These are phyloP conservation scores for Agelastica alni DNA, from an alignment of 2,888 invertebrate genomes.

Conservation along the genomic window DNA sequence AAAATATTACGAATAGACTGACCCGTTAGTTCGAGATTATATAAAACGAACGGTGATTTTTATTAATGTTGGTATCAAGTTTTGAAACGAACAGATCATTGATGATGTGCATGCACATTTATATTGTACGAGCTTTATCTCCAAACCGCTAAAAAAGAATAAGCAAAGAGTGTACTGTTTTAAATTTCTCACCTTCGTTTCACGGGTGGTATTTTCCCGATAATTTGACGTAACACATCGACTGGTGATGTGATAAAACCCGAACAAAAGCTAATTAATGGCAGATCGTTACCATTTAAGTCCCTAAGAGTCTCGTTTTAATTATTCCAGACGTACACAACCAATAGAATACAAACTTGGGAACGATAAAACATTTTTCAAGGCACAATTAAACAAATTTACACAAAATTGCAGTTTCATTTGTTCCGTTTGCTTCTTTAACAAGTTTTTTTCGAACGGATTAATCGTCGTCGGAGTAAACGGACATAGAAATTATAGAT, in stretches of 20 bases:
- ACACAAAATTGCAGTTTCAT: conserved; percentile 12
- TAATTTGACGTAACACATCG: background rate
- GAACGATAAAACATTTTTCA: conserved; percentile 11
- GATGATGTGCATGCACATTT: no score
- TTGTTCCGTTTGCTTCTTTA: conserved; percentile 6
- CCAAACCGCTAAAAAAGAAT: no score
- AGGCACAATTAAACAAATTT: conserved; percentile 16
- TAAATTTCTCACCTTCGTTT: no score
- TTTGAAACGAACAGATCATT: no score
- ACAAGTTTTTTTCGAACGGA: conserved; percentile 9
- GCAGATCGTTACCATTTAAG: conserved; percentile 4
- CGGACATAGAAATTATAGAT: background rate
- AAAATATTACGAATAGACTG: no score
- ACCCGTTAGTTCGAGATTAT: no score
- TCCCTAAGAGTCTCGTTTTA: conserved; percentile 1
- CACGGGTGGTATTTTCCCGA: conserved; percentile 2
- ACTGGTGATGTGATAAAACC: background rate
- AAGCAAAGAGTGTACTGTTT: no score
- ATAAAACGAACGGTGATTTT: no score
- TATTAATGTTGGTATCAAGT: no score
- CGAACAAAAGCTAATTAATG: conserved; percentile 6
- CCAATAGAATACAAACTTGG: conserved; percentile 9
- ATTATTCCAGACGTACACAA: conserved; percentile 2
- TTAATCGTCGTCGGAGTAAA: background rate
- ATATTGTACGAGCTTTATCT: no score